These are phyloP conservation scores for Pseudopleuronectes americanus DNA, from an alignment of 2,797 vertebrate genomes.

Conservation along the genomic window DNA sequence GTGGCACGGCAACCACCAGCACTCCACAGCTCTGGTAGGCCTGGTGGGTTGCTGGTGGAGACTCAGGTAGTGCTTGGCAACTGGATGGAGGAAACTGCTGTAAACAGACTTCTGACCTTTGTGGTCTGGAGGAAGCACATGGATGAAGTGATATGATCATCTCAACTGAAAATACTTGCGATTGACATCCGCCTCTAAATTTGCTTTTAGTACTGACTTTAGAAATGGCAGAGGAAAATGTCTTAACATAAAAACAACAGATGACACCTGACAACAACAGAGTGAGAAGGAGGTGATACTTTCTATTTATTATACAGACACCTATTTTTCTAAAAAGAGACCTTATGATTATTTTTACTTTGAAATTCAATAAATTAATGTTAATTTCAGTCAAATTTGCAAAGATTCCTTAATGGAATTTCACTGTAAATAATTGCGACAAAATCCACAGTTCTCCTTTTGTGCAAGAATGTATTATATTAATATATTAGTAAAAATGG, in stretches of 20 bases:
- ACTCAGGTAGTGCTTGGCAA: not conserved
- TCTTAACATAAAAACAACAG: not conserved
- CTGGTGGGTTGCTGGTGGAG: constrained; percentile 4
- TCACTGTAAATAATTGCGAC: too few relatives aligned
- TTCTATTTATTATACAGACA: too few relatives aligned
- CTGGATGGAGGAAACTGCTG: not conserved
- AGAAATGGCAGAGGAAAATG: not conserved
- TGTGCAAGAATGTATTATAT: too few relatives aligned
- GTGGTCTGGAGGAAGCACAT: constrained; percentile 17
- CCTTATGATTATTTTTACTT: too few relatives aligned
- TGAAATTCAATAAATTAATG: too few relatives aligned
- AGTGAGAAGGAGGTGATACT: too few relatives aligned
- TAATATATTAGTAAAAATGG: too few relatives aligned
- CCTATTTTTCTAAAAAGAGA: too few relatives aligned
- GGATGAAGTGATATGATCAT: not conserved
- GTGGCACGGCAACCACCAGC: constrained; percentile 35
- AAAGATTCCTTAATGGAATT: too few relatives aligned
- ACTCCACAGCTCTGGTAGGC: constrained; percentile 21
- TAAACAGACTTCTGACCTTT: constrained; percentile 30
- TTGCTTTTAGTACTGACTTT: not conserved
- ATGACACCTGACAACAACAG: not conserved
- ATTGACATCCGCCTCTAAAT: not conserved
- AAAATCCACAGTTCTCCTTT: too few relatives aligned
- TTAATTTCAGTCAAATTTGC: too few relatives aligned
- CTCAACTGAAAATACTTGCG: not conserved